phyloP scores from a whole-genome alignment of 2,888 invertebrate genomes.

The Drosophila meridiana region DNA sequence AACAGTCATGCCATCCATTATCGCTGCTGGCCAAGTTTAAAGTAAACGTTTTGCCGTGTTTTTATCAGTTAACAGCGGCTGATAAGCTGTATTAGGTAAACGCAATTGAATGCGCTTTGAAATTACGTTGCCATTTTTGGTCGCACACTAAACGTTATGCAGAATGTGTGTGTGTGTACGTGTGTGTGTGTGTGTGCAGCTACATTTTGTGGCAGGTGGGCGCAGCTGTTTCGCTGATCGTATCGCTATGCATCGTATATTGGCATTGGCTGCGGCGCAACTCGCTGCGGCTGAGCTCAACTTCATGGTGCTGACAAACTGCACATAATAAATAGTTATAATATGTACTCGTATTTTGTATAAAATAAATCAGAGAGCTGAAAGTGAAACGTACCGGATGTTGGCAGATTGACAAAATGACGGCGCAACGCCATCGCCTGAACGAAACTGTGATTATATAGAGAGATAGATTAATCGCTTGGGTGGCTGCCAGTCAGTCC shows the following conservation, averaged over 20 bases:
- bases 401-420: conserved; percentile 74
- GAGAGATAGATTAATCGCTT: conserved; percentile 66
- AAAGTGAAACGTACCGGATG: conserved; percentile 81
- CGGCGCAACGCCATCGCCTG: conserved; percentile 38
- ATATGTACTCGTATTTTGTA: conserved; percentile 59
- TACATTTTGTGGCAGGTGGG: conserved; percentile 64
- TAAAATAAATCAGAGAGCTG: conserved; percentile 74
- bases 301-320: conserved; percentile 68
- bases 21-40: conserved; percentile 53
- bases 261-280: conserved; percentile 20
- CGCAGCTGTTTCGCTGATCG: conserved; percentile 56
- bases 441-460: conserved; percentile 57
- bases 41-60: conserved; percentile 56
- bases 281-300: conserved; percentile 6
- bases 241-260: conserved; percentile 19
- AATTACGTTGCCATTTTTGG: conserved; percentile 72
- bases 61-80: conserved; percentile 56
- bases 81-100: conserved; percentile 69
- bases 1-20: conserved; percentile 46
- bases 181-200: conserved; percentile 18
- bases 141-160: conserved; percentile 45
- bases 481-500: conserved; percentile 65
- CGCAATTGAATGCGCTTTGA: conserved; percentile 71
- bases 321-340: conserved; percentile 77
- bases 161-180: conserved; percentile 27